Conservation (phyloP, 2,888 invertebrate species). For the Sepioteuthis lessoniana region DNA sequence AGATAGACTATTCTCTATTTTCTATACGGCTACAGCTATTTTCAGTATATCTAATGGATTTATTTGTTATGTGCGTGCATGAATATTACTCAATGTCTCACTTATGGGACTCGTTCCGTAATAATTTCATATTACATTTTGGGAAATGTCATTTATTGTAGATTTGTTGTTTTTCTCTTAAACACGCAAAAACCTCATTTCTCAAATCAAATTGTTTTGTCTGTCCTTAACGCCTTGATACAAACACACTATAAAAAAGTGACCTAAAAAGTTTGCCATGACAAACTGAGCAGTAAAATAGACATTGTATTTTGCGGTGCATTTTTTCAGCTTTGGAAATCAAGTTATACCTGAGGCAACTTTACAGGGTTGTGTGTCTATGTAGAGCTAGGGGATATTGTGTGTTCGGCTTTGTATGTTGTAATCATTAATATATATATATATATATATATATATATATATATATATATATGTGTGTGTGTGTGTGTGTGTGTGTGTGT, state of each 20-base stretch:
- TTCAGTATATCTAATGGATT: not conserved
- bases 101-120: not conserved
- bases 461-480: too few species aligned
- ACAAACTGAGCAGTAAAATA: not conserved
- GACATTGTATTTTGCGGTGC: not conserved
- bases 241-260: not conserved
- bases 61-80: not conserved
- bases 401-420: not conserved
- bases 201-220: not conserved
- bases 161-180: not conserved
- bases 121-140: not conserved
- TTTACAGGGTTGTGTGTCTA: not conserved
- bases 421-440: too few species aligned
- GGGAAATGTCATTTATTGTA: not conserved
- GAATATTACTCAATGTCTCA: not conserved
- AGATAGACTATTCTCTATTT: too few species aligned
- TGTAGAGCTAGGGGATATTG: not conserved
- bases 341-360: not conserved
- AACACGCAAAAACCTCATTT: conserved; percentile 33
- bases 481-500: too few species aligned
- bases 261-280: not conserved
- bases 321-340: not conserved
- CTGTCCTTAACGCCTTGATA: not conserved
- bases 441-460: too few species aligned
- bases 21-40: too few species aligned